These are phyloP conservation scores for Ariopsis seemanni DNA, from an alignment of 2,113 vertebrate genomes.

Conservation along the genomic window DNA sequence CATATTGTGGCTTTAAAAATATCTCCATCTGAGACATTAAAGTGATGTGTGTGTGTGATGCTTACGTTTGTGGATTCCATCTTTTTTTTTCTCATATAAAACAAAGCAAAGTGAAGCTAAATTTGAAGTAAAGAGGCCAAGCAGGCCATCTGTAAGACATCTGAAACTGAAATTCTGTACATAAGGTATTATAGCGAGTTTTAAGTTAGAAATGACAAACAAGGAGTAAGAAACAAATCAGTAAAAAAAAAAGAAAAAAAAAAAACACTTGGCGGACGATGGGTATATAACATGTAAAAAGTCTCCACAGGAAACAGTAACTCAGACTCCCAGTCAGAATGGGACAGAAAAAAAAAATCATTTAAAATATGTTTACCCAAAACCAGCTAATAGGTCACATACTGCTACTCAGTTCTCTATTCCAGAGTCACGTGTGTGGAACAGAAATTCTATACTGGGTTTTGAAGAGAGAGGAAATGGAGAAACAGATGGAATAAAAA, in stretches of 20 bases:
- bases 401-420: neutral
- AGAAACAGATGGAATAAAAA: neutral
- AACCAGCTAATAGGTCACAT: neutral
- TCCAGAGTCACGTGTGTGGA: neutral
- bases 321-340: constrained; percentile 53
- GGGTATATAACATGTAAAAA: constrained; percentile 60
- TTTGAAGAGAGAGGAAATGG: constrained; percentile 16
- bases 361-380: neutral
- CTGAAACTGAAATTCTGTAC: constrained; percentile 71
- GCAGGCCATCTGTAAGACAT: constrained; percentile 58
- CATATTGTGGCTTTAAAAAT: constrained; percentile 81
- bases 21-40: constrained; percentile 75
- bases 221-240: constrained; percentile 58
- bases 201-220: constrained; percentile 25
- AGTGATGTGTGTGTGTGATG: constrained; percentile 72
- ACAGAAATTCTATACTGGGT: neutral
- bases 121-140: constrained; percentile 4
- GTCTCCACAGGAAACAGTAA: constrained; percentile 66
- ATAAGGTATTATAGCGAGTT: constrained; percentile 55
- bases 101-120: constrained; percentile 54
- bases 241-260: constrained; percentile 46
- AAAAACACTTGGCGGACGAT: constrained; percentile 44
- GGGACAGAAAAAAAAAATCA: constrained; percentile 13
- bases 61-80: constrained; percentile 76
- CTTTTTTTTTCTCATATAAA: constrained; percentile 65